Evolutionary conservation across 1,140 invertebrate genomes (phyloP), one percentile per base, ranked within the genome.

Genomic region (Magallana gigas): DNA sequence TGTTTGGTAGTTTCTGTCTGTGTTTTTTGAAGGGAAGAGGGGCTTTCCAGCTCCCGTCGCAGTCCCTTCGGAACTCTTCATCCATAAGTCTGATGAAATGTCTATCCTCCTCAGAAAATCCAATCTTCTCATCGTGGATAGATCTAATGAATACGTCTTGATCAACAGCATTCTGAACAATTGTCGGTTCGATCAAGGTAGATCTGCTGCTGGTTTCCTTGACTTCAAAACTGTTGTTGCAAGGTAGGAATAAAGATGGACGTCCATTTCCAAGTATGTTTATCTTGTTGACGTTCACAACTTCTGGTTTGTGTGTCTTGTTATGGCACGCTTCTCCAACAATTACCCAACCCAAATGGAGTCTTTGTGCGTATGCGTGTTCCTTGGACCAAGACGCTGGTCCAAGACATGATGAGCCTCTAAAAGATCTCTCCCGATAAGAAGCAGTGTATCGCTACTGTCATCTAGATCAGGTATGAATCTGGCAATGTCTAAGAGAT

Each of bases 301-400:
- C 5, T 12, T 48, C 36, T 18, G 71, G 71, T 14, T 11, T 12
- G 23, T 80, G 9, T 29, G 11, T 48, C 18, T 12, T 80, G 23
- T 12, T 23, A 23, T 18, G 12, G 71, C 71, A 85, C 29, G 80
- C 83, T 16, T 89, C 82, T 18, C 85, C 60, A 12, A 87, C 57
- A 48, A 87, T 58, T 12, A 81, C 60, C 88, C 86, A 89, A 11
- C 83, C 88, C 14, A 89, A 68, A 3, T 12, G 2, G 16, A 85
- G 36, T 58, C 62, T 48, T 58, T 89, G 86, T 12, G 88, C 83
- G 18, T 62, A 89, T 29, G 83, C 8, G 62, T n/a, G 8, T 58
- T 59, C 29, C 23, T 71, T 86, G 88, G 18, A 82, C 58, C 14
- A 68, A 29, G 36, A 36, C 36, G 36, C 3, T 36, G 36, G 7